A percentile compares a stretch with the other conserved stretches of the same genome.
These are phyloP conservation scores for Australoheros scitulus DNA, from an alignment of 2,113 vertebrate species.

Conservation along the genomic window DNA sequence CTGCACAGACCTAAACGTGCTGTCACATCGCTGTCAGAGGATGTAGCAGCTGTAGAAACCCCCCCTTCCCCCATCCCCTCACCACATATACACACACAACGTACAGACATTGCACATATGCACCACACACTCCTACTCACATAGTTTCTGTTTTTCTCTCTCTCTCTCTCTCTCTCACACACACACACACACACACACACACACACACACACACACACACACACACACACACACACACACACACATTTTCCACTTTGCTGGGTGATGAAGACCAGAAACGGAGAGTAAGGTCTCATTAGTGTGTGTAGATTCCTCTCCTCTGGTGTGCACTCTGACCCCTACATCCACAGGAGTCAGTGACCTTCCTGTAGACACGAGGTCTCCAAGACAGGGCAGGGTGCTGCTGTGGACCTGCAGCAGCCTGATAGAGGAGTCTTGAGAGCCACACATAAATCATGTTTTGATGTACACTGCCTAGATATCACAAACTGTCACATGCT, in stretches of 20 bases:
- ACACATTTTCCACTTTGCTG: constrained; percentile 50
- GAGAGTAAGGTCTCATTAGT: constrained; percentile 77
- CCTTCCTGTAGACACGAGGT: constrained; percentile 70
- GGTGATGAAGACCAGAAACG: constrained; percentile 56
- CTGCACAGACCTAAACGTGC: constrained; percentile 63
- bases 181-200: constrained; percentile 32
- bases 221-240: constrained; percentile 31
- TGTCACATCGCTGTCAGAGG: constrained; percentile 68
- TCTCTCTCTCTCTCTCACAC: background rate
- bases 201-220: constrained; percentile 33
- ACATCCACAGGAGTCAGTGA: constrained; percentile 64
- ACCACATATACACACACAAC: constrained; percentile 7
- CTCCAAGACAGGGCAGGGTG: constrained; percentile 54
- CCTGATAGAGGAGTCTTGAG: constrained; percentile 65
- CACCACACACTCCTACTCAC: constrained; percentile 26
- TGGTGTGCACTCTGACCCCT: constrained; percentile 63
- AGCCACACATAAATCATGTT: constrained; percentile 76
- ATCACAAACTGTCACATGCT: constrained; percentile 76
- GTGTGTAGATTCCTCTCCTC: constrained; percentile 62
- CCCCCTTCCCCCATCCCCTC: background rate
- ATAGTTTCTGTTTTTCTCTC: constrained; percentile 33
- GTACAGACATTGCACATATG: constrained; percentile 35
- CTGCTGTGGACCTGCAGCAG: constrained; percentile 59
- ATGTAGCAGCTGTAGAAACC: constrained; percentile 67
- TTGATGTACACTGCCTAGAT: constrained; percentile 72